Base-by-base conservation (phyloP, 2,888 invertebrate species). In the Hydriomena furcata region DNA sequence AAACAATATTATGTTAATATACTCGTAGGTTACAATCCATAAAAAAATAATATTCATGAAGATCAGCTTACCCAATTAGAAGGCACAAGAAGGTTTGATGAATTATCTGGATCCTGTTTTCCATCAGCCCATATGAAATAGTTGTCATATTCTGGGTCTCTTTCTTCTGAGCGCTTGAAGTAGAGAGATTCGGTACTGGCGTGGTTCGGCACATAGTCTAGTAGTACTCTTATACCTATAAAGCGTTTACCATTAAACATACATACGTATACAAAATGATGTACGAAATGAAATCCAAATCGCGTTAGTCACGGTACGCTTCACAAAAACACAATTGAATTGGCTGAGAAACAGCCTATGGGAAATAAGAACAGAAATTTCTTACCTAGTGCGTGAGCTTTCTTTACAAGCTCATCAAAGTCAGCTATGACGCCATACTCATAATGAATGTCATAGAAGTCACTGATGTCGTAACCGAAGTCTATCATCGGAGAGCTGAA, bases 391-490 rank as follows among this genome's bases (percentile, higher is more conserved):
- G 79, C 71, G 37, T 94, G 92, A 0, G 94, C 93, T 55, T 77
- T 84, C 0, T 60, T 62, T 0, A 94, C 71, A 6, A 96, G 74
- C 0, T 86, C 74, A 1, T 92, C 86, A 41, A 97, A 95, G 76
- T 97, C 96, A 0, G 84, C 84, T 78, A 96, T 83, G 0, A 92
- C 94, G 0, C 97, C 97, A 71, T 94, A 97, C 44, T 92, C 91
- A 0, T 93, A 77, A 59, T 96, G 94, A 12, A 97, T 93, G n/a
- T 92, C 91, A 40, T 84, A 93, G 77, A 94, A 97, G 81, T 97
- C 92, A 13, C 94, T 93, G 62, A 97, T 94, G 71, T 98, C 97
- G 66, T 97, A 97, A 0, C 97, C 97, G 72, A 95, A 95, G 82
- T 98, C 97, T 0, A 92, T 91, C 94, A 96, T 95, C 0, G 97